phyloP scores from a whole-genome alignment of 92 coral and sea anemone species.

The Palythoa heliodiscus region DNA sequence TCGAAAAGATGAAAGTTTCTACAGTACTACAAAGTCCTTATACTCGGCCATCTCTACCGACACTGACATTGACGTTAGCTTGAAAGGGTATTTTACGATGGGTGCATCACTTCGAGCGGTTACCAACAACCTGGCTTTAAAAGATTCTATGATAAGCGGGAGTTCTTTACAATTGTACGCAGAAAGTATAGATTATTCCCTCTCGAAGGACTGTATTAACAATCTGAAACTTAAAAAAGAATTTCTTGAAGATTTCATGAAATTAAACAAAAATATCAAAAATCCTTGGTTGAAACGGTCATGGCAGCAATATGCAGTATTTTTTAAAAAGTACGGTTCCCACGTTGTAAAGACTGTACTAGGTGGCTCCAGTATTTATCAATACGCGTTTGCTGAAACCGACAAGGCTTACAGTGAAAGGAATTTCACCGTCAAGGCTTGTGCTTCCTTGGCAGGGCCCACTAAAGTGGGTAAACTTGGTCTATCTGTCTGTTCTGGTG shows the following conservation, averaged over 20 bases:
- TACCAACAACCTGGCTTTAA: slow-evolving; percentile 6
- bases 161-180: slow-evolving; percentile 1
- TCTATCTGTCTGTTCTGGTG: slow-evolving; percentile 8
- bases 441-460: slow-evolving; percentile 28
- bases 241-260: not conserved
- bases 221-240: not conserved
- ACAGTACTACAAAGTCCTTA: not conserved
- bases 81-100: slow-evolving; percentile 44
- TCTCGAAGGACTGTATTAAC: slow-evolving; percentile 19
- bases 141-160: slow-evolving; percentile 1
- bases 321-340: slow-evolving; percentile 58
- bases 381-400: slow-evolving; percentile 34
- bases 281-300: slow-evolving; percentile 49
- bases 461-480: slow-evolving; percentile 10
- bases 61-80: slow-evolving; percentile 13
- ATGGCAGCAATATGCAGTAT: slow-evolving; percentile 47
- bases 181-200: not conserved
- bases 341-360: slow-evolving; percentile 53
- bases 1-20: slow-evolving; percentile 21
- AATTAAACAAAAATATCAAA: slow-evolving; percentile 10
- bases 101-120: slow-evolving; percentile 34
- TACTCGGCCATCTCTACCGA: slow-evolving; percentile 35
- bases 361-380: slow-evolving; percentile 59
- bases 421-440: slow-evolving; percentile 19
- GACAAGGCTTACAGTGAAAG: slow-evolving; percentile 17